Evolutionary conservation across 2,113 vertebrate species (phyloP).

Genomic region (pig (Sus scrofa)): T2T-Sscrofa CM000817.6:142778501-142779000

Average conservation of each 20-base stretch:
- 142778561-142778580: constrained; percentile 53
- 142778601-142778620: constrained; percentile 43
- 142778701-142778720: background rate
- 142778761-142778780: background rate
- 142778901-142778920: too few species aligned
- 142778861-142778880: too few species aligned
- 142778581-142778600: background rate
- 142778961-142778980: too few species aligned
- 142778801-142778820: background rate
- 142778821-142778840: too few species aligned
- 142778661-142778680: background rate
- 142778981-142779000: too few species aligned
- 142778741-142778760: constrained; percentile 1
- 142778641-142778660: background rate
- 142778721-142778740: constrained; percentile 5
- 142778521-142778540: constrained; percentile 64
- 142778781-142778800: background rate
- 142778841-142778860: too few species aligned
- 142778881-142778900: too few species aligned
- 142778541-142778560: constrained; percentile 77
- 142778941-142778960: too few species aligned
- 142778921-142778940: too few species aligned
- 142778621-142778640: background rate
- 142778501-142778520: constrained; percentile 45
- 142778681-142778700: constrained; percentile 34